phyloP scores from a whole-genome alignment of 2,113 vertebrate genomes.

The Otus sunia region DNA sequence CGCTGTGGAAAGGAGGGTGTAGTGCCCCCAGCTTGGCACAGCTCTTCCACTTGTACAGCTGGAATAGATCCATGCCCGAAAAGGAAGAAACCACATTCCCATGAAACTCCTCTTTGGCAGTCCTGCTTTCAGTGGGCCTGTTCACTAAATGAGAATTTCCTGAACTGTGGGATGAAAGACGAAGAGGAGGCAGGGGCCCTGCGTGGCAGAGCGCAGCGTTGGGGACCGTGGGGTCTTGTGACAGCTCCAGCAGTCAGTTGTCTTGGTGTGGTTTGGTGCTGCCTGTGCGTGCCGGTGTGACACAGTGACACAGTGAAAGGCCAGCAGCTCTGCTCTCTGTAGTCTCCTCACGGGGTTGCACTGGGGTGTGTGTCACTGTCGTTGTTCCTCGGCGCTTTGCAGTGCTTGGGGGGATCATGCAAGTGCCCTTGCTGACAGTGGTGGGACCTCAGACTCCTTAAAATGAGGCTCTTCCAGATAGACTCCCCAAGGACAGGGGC shows the following conservation, averaged over 20 bases:
- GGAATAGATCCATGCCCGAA: neutral
- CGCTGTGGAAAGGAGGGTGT: neutral
- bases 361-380: neutral
- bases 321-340: neutral
- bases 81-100: neutral
- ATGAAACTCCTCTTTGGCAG: neutral
- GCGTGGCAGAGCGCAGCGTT: neutral
- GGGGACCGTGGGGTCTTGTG: rapidly evolving
- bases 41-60: neutral
- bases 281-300: rapidly evolving
- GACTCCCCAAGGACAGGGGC: neutral
- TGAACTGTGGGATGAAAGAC: neutral
- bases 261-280: neutral
- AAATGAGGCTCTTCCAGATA: neutral
- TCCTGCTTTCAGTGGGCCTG: neutral
- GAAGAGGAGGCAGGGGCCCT: neutral
- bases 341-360: neutral
- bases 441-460: neutral
- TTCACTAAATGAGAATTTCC: neutral
- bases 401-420: neutral
- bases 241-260: neutral
- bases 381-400: neutral
- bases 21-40: neutral
- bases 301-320: neutral
- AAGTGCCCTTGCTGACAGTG: neutral